A percentile compares a stretch with the other conserved stretches of the same genome.
phyloP scores from a whole-genome alignment of 53 echinoderm and acorn worm species.

The Patiria pectinifera region DNA sequence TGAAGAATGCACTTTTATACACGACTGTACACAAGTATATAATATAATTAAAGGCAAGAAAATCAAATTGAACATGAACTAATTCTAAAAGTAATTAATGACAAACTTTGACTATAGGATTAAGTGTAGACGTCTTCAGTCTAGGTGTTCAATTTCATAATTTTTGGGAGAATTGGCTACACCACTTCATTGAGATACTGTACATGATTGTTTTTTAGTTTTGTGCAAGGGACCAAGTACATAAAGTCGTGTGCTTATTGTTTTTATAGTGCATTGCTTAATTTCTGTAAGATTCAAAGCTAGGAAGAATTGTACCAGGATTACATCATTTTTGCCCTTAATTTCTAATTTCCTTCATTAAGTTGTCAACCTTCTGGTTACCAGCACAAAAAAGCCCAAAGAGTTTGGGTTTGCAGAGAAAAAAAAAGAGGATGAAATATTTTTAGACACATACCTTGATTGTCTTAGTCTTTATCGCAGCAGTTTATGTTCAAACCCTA shows the following conservation, averaged over 20 bases:
- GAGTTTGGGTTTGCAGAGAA: too few species aligned
- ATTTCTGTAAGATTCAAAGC: not conserved
- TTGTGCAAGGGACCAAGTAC: not conserved
- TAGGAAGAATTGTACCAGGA: not conserved
- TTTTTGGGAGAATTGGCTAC: not conserved
- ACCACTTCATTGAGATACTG: not conserved
- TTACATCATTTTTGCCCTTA: too few species aligned
- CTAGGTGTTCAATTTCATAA: not conserved
- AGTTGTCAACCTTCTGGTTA: too few species aligned
- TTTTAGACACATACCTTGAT: not conserved
- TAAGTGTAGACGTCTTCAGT: not conserved
- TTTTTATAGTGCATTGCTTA: not conserved
- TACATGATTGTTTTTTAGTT: not conserved
- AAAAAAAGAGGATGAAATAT: too few species aligned
- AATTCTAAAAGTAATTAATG: not conserved
- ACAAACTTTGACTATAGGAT: not conserved
- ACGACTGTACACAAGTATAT: conserved; percentile 7
- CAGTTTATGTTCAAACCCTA: not conserved
- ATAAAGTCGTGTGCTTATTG: not conserved
- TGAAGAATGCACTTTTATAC: not conserved
- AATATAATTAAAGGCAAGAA: not conserved
- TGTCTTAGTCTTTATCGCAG: not conserved
- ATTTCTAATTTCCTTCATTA: too few species aligned
- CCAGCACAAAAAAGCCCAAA: too few species aligned
- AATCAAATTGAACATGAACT: not conserved